Evolutionary conservation across 2,888 invertebrate species (phyloP), one percentile per base, ranked within the genome.

Genomic region (Conus canariensis): DNA sequence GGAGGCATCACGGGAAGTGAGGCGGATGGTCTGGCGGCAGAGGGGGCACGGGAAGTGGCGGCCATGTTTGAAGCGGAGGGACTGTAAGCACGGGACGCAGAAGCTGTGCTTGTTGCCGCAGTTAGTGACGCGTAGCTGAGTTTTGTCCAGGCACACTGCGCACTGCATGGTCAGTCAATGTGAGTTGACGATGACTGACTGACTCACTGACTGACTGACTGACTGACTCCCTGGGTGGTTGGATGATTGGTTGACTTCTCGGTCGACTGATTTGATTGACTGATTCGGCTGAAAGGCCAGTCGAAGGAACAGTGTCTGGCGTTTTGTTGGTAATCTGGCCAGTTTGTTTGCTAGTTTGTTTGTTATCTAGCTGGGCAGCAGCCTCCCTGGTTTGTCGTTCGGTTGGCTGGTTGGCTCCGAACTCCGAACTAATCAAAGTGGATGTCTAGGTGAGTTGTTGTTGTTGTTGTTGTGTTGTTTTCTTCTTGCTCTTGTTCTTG

Each of bases 21-120:
- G 82, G 56, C 5, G 1, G 82, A 82, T 82, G 58, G 56, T 58
- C 56, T 82, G 82, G 2, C 82, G 82, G 58, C 82, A 82, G n/a
- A 82, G 16, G 58, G 82, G 82, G 22, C 82, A 82, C 9, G 82
- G 58, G n/a, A 82, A 82, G 22, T 6, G 56, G 58, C 82, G 82
- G 22, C 82, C 82, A 19, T 82, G 82, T 82, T 56, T 58, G 19
- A 19, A 19, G 8, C 82, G 56, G 9, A 82, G 56, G 6, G 58
- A 12, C 19, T 56, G 82, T 22, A 82, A 58, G 22, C 82, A 82
- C 4, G 7, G 56, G 19, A 58, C 56, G 22, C 82, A 82, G 56
- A 82, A 82, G 56, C 82, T 82, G 82, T 82, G 82, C 19, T 58
- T 56, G 82, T 82, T 82, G 82, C 82, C 82, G 82, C 82, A 82